These are phyloP conservation scores for Boulengeromyrus knoepffleri DNA, from an alignment of 2,113 vertebrate species.

Conservation along the genomic window DNA sequence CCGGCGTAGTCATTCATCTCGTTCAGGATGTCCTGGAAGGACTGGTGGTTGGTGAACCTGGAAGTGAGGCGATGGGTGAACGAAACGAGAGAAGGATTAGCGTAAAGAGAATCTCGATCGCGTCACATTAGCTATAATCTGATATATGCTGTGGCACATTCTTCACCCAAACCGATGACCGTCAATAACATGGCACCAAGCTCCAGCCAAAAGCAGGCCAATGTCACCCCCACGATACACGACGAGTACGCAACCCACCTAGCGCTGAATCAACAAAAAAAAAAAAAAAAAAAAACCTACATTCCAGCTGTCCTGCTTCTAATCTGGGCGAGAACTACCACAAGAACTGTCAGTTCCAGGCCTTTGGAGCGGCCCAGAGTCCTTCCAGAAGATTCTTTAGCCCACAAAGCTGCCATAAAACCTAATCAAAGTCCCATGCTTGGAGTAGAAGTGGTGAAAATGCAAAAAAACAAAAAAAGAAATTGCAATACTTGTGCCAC, in stretches of 20 bases:
- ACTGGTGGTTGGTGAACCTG: constrained; percentile 76
- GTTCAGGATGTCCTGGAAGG: constrained; percentile 75
- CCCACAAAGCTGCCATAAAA: not conserved
- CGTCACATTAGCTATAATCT: not conserved
- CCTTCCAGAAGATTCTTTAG: not conserved
- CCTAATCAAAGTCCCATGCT: not conserved
- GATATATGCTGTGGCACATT: not conserved
- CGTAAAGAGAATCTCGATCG: not conserved
- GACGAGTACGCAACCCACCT: not conserved
- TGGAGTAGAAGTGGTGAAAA: not conserved
- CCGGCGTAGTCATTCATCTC: constrained; percentile 82
- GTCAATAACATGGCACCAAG: not conserved
- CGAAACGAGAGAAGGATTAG: not conserved
- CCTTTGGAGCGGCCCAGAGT: not conserved
- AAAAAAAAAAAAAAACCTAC: not conserved
- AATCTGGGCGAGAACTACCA: not conserved
- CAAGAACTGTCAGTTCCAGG: not conserved
- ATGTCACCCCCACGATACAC: not conserved
- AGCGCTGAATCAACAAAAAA: not conserved
- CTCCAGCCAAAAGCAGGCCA: not conserved
- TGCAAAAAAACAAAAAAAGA: not conserved
- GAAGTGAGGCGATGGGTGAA: constrained; percentile 6
- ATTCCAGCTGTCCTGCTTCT: not conserved
- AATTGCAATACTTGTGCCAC: not conserved
- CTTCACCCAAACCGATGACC: not conserved